A percentile compares a stretch with the other conserved stretches of the same genome.
Evolutionary conservation across 2,888 invertebrate species (phyloP).

Genomic region (Sarcophaga rosellei): DNA sequence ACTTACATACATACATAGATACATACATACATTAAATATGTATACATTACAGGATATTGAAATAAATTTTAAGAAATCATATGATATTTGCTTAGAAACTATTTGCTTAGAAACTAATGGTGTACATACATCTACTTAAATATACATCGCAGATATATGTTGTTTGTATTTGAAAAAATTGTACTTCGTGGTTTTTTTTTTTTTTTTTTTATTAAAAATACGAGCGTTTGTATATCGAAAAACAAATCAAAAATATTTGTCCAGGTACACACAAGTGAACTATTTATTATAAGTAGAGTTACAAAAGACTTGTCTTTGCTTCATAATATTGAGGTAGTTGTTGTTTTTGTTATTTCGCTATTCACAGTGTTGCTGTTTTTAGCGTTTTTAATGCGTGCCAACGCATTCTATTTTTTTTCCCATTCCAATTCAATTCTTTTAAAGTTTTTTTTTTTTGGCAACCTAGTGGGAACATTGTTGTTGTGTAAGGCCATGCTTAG

Average conservation of each 20-base stretch:
- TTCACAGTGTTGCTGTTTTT: constrained; percentile 2
- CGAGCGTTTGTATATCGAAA: background rate
- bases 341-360: constrained; percentile 9
- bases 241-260: constrained; percentile 16
- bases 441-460: constrained; percentile 6
- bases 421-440: too few relatives aligned
- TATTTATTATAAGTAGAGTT: background rate
- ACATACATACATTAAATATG: too few relatives aligned
- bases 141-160: too few relatives aligned
- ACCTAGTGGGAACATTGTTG: constrained; percentile 50
- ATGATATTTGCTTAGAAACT: too few relatives aligned
- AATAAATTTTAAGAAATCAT: too few relatives aligned
- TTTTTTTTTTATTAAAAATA: background rate
- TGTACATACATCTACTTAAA: too few relatives aligned
- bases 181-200: constrained; percentile 3
- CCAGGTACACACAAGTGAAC: constrained; percentile 54
- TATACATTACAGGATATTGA: too few relatives aligned
- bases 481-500: constrained; percentile 26
- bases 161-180: too few relatives aligned
- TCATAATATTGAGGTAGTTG: constrained; percentile 57
- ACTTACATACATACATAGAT: too few relatives aligned
- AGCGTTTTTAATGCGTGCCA: constrained; percentile 64
- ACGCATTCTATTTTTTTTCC: constrained; percentile 41
- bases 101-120: too few relatives aligned
- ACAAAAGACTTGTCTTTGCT: too few relatives aligned